Percentiles rank a stretch among this genome's conserved stretches.
phyloP scores from a whole-genome alignment of 2,888 invertebrate genomes.

The Empis stercorea region DNA sequence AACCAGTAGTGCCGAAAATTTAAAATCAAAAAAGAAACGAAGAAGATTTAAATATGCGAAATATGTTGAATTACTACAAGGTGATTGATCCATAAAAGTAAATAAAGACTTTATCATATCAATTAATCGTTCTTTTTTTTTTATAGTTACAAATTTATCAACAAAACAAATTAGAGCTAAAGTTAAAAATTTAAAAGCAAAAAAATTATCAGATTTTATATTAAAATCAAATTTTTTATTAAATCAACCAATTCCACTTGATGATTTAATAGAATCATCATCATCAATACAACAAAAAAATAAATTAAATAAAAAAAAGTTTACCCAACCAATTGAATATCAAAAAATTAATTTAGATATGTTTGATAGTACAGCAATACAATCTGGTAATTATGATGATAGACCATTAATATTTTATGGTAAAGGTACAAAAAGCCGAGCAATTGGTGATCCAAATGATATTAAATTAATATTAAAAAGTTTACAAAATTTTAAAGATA shows the following conservation, averaged over 20 bases:
- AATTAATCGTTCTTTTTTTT: too few relatives aligned
- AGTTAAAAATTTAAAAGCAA: conserved; percentile 51
- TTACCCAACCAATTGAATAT: conserved; percentile 26
- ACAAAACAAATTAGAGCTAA: conserved; percentile 54
- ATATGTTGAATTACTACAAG: conserved; percentile 56
- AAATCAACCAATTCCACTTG: not conserved
- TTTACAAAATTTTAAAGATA: conserved; percentile 28
- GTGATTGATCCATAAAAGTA: conserved; percentile 32
- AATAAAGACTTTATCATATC: not conserved
- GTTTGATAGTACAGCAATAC: conserved; percentile 22
- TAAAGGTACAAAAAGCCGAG: conserved; percentile 21
- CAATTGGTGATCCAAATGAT: conserved; percentile 21
- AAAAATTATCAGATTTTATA: conserved; percentile 53
- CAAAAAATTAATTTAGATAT: conserved; percentile 29
- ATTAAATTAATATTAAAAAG: conserved; percentile 29
- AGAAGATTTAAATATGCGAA: conserved; percentile 41
- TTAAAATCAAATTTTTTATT: conserved; percentile 34
- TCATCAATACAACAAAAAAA: not conserved
- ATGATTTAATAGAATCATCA: not conserved
- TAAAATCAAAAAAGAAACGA: conserved; percentile 35
- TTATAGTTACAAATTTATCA: conserved; percentile 51
- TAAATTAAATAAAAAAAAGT: conserved; percentile 1
- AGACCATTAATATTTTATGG: conserved; percentile 30
- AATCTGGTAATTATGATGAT: conserved; percentile 26
- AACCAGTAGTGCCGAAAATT: conserved; percentile 16